Evolutionary conservation across 2,797 vertebrate genomes (phyloP), one percentile per base, ranked within the genome.

Genomic region (Pipistrellus pipistrellus): DNA sequence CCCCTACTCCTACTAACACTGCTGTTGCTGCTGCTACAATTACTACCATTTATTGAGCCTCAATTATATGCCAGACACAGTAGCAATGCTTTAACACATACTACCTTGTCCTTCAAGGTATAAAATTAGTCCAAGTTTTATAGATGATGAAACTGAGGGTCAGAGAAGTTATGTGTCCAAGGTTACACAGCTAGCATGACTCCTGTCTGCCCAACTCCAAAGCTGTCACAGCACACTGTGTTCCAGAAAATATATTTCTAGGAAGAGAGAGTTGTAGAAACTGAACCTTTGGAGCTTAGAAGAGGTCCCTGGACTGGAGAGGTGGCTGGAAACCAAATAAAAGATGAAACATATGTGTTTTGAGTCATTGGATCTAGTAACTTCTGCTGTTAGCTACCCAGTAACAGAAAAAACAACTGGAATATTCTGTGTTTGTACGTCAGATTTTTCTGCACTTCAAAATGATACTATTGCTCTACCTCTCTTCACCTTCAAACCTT

Each of bases 381-480:
- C n/a, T 72, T 72, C 44, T 90, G 35, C 21, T 88, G 62, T 68
- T 91, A 96, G 23, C 51, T 86, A 69, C 4, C 23, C 82, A 82
- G 27, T 77, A 71, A 92, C 15, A 90, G 62, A 89, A 95, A 64
- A 87, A 77, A 81, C 14, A 68, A 81, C 68, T 75, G 92, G 32
- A 88, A 90, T 27, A 95, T 93, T 87, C 73, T 78, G 55, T 96
- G 83, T 93, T 93, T 90, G 72, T 85, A 81, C 71, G 85, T 96
- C 92, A 23, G 80, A 98, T 73, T 90, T 51, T 75, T 91, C 48
- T 9, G 51, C 8, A 91, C 86, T 92, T 71, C 27, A 95, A 93
- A 96, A 93, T 20, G 90, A 57, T 53, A 53, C 78, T 55, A 82
- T 44, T 17, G 80, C 27, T 32, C 53, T 73, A 71, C 62, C 77